A percentile compares a stretch with the other conserved stretches of the same genome.
These are phyloP conservation scores for Stichopus chloronotus DNA, from an alignment of 35 echinoderm and acorn worm species.

Conservation along the genomic window DNA sequence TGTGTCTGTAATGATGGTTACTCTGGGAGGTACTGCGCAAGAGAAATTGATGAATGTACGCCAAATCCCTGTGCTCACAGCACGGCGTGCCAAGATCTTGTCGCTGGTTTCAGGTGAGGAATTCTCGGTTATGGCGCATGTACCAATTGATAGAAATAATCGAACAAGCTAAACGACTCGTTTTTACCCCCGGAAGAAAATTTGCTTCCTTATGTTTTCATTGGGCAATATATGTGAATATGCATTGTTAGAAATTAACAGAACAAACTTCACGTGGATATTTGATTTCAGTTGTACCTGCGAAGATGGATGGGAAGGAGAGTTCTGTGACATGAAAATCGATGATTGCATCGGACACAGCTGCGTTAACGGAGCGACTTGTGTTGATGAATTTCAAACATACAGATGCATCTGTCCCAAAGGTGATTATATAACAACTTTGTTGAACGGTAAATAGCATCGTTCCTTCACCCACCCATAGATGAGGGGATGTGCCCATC, in stretches of 20 bases:
- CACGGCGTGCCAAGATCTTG: not conserved
- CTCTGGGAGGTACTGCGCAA: not conserved
- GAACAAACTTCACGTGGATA: not conserved
- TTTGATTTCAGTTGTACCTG: not conserved
- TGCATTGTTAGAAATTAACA: no score
- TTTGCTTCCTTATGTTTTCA: no score
- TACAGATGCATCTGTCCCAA: not conserved
- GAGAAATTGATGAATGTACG: not conserved
- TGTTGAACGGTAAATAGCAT: no score
- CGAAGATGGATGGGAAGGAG: not conserved
- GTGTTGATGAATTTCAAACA: not conserved
- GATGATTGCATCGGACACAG: not conserved
- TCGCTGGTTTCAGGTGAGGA: not conserved
- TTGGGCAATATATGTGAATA: no score
- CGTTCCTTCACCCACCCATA: no score
- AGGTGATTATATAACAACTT: not conserved
- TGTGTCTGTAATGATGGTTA: not conserved
- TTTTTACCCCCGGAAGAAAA: no score
- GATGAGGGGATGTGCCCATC: no score
- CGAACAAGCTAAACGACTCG: no score
- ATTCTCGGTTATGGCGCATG: not conserved
- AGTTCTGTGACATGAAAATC: not conserved
- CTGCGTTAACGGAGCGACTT: not conserved
- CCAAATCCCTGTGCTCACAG: not conserved
- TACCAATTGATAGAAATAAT: no score